phyloP scores from a whole-genome alignment of 2,888 invertebrate species.

The Chloroclystis v-ata region DNA sequence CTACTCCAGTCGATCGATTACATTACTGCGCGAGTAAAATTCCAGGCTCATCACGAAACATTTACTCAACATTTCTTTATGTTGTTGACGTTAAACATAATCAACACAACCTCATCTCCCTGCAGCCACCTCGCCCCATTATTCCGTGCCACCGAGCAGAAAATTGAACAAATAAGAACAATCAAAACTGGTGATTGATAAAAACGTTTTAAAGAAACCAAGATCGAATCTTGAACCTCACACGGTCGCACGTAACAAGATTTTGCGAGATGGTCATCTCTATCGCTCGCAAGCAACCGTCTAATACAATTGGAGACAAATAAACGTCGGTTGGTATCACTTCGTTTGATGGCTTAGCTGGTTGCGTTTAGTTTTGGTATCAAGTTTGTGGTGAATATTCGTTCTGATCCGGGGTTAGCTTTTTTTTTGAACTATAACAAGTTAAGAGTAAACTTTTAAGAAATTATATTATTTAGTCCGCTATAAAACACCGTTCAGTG shows the following conservation, averaged over 20 bases:
- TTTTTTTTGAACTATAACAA: no score
- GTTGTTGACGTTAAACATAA: background rate
- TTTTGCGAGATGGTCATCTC: conserved; percentile 50
- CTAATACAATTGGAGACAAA: conserved; percentile 67
- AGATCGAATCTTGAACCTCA: background rate
- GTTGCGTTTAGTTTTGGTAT: background rate
- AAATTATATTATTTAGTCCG: no score
- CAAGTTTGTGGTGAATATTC: background rate
- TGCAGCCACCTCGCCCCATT: background rate
- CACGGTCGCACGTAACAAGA: conserved; percentile 37
- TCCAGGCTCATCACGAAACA: no score
- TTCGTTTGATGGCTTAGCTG: conserved; percentile 12
- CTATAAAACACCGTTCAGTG: no score
- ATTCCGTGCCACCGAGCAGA: background rate
- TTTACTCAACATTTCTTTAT: background rate
- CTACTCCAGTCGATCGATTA: no score
- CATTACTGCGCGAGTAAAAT: no score
- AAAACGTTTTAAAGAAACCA: background rate
- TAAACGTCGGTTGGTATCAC: conserved; percentile 46
- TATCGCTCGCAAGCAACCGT: conserved; percentile 55
- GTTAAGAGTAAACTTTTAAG: no score
- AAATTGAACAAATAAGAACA: background rate
- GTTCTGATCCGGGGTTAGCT: no score
- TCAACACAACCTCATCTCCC: background rate
- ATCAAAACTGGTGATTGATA: background rate